Conservation (phyloP, 1,140 invertebrate genomes). For the Epicauta chinensis region DNA sequence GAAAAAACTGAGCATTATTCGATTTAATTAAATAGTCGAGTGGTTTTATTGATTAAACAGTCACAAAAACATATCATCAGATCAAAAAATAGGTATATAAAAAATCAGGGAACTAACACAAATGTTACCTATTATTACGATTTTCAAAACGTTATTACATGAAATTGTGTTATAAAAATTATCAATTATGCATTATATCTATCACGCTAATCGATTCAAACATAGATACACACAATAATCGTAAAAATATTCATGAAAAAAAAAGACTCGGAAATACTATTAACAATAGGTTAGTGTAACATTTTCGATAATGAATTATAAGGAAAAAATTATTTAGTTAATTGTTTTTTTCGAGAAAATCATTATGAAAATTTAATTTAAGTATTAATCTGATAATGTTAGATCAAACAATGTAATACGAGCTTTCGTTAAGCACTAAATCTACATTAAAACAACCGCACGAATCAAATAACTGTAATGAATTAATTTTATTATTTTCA, state of each 20-base stretch:
- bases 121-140: conserved; percentile 22
- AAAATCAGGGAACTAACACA: conserved; percentile 24
- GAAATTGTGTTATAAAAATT: conserved; percentile 23
- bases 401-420: conserved; percentile 18
- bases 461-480: conserved; percentile 6
- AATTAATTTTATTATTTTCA: not conserved
- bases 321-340: not conserved
- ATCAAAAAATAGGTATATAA: conserved; percentile 1
- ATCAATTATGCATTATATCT: conserved; percentile 28
- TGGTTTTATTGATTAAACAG: conserved; percentile 7
- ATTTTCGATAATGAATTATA: not conserved
- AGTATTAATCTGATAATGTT: conserved; percentile 19
- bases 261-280: not conserved
- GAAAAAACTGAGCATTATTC: no score
- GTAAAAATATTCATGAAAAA: no score
- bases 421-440: conserved; percentile 10
- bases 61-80: not conserved
- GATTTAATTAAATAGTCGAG: not conserved
- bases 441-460: conserved; percentile 14
- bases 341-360: not conserved
- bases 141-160: conserved; percentile 20
- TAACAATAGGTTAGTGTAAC: conserved; percentile 14
- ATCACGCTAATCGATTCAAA: conserved; percentile 25
- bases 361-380: not conserved
- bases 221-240: no score